Evolutionary conservation across 2,797 vertebrate genomes (phyloP).

Genomic region (Dendrocincla tyrannina): DNA sequence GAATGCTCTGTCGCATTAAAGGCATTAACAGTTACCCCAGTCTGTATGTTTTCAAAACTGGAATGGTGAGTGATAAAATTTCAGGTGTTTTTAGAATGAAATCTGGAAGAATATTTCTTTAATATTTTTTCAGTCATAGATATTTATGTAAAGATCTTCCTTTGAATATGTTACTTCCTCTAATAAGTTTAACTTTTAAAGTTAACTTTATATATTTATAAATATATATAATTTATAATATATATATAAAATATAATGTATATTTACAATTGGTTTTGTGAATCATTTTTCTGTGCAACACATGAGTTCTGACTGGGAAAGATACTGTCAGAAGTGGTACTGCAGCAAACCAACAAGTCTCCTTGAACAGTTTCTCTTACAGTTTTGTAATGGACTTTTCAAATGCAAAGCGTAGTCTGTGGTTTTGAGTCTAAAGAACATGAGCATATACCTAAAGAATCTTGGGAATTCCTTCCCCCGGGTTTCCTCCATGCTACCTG

Average conservation of each 20-base stretch:
- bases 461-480: not conserved
- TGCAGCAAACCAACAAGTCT: not conserved
- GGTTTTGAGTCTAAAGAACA: not conserved
- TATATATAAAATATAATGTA: not conserved
- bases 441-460: not conserved
- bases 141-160: not conserved
- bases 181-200: not conserved
- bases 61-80: slow-evolving; percentile 81
- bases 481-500: not conserved
- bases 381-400: not conserved
- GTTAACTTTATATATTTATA: not conserved
- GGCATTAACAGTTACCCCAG: slow-evolving; percentile 96
- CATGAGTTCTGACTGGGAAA: not conserved
- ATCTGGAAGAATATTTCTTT: not conserved
- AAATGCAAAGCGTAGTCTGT: not conserved
- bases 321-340: not conserved
- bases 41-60: slow-evolving; percentile 87
- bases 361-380: not conserved
- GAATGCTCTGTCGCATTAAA: slow-evolving; percentile 89
- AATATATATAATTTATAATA: not conserved
- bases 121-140: not conserved
- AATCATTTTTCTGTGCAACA: not conserved
- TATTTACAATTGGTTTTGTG: not conserved
- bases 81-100: not conserved
- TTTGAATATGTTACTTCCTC: not conserved